Percentiles rank a stretch among this genome's conserved stretches.
Evolutionary conservation across 2,888 invertebrate species (phyloP).

Genomic region (Drosophila monieri): DNA sequence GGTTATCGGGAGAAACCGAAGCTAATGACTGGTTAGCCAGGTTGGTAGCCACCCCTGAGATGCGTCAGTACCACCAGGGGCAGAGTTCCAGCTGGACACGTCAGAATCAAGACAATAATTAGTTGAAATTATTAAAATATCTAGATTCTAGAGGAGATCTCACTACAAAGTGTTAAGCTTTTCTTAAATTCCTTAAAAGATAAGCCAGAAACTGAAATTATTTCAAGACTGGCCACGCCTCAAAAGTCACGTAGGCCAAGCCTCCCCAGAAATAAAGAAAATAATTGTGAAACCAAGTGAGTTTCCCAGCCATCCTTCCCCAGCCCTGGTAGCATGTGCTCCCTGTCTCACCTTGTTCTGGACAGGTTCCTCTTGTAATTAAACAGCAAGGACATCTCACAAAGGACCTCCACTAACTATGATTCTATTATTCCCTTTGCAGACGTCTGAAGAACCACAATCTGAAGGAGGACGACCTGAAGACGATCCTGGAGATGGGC

Average conservation of each 20-base stretch:
- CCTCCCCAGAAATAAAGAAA: constrained; percentile 4
- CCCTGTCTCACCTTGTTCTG: constrained; percentile 2
- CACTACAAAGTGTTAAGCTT: no score
- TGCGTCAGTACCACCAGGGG: background rate
- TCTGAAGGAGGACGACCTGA: constrained; percentile 89
- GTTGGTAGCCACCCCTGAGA: background rate
- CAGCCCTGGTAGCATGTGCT: constrained; percentile 5
- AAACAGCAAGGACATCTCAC: background rate
- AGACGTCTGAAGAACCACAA: constrained; percentile 92
- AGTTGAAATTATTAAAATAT: background rate
- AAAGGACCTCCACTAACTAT: constrained; percentile 1
- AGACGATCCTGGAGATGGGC: constrained; percentile 87
- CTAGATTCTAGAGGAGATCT: no score
- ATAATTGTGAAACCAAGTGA: constrained; percentile 8
- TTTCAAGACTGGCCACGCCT: constrained; percentile 4
- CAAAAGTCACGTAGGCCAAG: constrained; percentile 22
- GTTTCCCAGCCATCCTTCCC: background rate
- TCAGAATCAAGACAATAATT: background rate
- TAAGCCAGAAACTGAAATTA: background rate
- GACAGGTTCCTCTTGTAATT: constrained; percentile 25
- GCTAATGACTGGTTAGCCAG: background rate
- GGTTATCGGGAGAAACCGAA: constrained; percentile 7
- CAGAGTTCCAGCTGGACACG: background rate
- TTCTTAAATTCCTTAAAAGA: no score
- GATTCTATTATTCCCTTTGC: constrained; percentile 19